These are phyloP conservation scores for Ostrea denselamellosa DNA, from an alignment of 1,140 invertebrate genomes.

Conservation along the genomic window DNA sequence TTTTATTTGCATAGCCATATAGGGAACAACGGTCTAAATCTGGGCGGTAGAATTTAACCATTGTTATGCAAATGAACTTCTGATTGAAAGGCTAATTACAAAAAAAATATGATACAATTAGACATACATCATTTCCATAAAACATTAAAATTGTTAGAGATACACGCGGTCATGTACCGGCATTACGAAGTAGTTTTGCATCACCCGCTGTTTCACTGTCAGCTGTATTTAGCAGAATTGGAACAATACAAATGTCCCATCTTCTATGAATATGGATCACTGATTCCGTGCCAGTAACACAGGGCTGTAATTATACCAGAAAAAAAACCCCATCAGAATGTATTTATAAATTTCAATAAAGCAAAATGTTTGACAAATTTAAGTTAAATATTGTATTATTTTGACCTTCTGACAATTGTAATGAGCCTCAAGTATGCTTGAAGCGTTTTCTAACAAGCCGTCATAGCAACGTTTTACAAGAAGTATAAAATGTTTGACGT, in stretches of 20 bases:
- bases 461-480: too few species aligned
- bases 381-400: neutral
- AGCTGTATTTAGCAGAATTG: neutral
- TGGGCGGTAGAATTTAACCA: conserved; percentile 20
- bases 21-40: conserved; percentile 16
- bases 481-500: too few species aligned
- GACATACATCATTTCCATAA: conserved; percentile 5
- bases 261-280: conserved; percentile 19
- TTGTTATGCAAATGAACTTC: conserved; percentile 18
- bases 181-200: neutral
- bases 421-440: neutral
- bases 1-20: conserved; percentile 30
- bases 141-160: conserved; percentile 8
- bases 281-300: neutral
- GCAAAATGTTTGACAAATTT: neutral
- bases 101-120: neutral
- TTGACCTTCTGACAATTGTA: neutral
- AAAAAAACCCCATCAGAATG: conserved; percentile 23
- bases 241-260: neutral
- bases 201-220: neutral
- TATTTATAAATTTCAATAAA: conserved; percentile 16
- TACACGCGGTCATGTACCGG: neutral
- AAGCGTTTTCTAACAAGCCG: neutral
- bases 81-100: conserved; percentile 36
- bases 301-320: neutral